These are phyloP conservation scores for Coregonus suidteri DNA, from an alignment of 2,797 vertebrate genomes.

Conservation along the genomic window DNA sequence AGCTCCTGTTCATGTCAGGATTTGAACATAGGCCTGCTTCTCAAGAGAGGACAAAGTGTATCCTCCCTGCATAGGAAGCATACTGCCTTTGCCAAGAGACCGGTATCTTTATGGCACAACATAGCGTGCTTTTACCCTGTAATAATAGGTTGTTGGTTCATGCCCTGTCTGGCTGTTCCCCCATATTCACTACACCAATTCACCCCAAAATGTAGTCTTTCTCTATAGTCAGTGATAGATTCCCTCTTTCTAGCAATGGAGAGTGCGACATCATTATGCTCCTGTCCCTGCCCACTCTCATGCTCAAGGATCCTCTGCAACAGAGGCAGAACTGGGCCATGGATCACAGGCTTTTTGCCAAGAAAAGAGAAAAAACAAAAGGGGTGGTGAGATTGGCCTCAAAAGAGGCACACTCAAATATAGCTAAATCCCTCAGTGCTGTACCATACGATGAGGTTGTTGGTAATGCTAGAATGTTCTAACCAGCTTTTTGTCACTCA, in stretches of 20 bases:
- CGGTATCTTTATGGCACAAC: not conserved
- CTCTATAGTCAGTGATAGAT: not conserved
- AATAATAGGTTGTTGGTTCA: not conserved
- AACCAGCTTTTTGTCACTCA: not conserved
- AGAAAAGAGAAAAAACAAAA: not conserved
- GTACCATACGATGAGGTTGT: not conserved
- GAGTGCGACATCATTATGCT: slow-evolving; percentile 27
- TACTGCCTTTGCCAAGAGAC: not conserved
- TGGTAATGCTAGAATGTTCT: not conserved
- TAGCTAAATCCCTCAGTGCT: not conserved
- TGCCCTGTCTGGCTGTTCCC: not conserved
- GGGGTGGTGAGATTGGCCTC: slow-evolving; percentile 57
- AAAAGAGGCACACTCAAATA: slow-evolving; percentile 42
- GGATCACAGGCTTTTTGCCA: slow-evolving; percentile 51
- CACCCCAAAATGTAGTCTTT: not conserved
- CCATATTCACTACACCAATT: not conserved
- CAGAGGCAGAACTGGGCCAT: slow-evolving; percentile 66
- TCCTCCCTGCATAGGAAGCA: not conserved
- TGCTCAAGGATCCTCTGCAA: slow-evolving; percentile 36
- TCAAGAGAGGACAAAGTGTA: no score
- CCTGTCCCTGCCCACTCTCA: not conserved
- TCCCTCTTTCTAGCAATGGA: slow-evolving; percentile 16
- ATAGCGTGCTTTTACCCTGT: not conserved
- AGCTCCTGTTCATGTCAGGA: not conserved
- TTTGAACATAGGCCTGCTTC: not conserved